These are phyloP conservation scores for Marmota monax DNA, from an alignment of 2,113 vertebrate genomes.

Conservation along the genomic window DNA sequence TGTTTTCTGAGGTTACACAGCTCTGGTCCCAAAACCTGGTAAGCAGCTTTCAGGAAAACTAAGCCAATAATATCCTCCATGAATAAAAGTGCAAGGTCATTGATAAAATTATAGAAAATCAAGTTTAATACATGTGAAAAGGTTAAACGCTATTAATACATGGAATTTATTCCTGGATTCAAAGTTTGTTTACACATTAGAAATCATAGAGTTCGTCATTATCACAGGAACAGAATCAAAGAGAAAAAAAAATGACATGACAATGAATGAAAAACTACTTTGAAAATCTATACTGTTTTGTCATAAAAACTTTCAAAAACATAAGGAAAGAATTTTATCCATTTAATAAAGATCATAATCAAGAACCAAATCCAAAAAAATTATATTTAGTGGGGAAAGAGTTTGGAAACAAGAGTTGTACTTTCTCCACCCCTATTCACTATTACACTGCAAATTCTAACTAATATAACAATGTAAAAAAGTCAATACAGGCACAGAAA, in stretches of 20 bases:
- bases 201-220: background rate
- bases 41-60: background rate
- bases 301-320: background rate
- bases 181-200: background rate
- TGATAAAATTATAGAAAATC: background rate
- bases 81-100: slow-evolving; percentile 8
- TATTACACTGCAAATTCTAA: background rate
- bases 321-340: background rate
- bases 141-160: slow-evolving; percentile 30
- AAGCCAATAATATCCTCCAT: background rate
- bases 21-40: background rate
- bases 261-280: background rate
- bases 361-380: background rate
- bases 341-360: background rate
- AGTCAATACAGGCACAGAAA: background rate
- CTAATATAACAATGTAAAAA: background rate
- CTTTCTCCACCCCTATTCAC: background rate
- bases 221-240: slow-evolving; percentile 35
- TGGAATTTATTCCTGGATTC: background rate
- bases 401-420: background rate
- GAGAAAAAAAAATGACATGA: background rate
- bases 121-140: background rate
- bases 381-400: background rate
- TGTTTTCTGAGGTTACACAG: background rate
- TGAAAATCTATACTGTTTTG: background rate